Evolutionary conservation across 2,797 vertebrate species (phyloP), one percentile per base, ranked within the genome.

Genomic region (Epinephelus coioides): DNA sequence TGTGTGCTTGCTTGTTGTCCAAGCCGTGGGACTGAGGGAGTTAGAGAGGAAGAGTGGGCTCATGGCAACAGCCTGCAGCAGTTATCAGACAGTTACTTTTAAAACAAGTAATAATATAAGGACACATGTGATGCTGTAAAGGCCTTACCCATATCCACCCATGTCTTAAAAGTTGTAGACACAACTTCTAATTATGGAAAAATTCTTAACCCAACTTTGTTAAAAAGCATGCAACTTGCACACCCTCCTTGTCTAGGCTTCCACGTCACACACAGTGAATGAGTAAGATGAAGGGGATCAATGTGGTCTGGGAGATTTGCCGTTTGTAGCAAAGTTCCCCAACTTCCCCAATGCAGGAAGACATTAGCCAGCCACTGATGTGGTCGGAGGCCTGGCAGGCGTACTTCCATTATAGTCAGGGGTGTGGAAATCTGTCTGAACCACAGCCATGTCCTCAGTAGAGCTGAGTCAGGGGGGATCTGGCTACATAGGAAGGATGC

Each of bases 361-460:
- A 79, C 75, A 83, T 90, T 86, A 86, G 67, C 4, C 54, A 63
- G 73, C 40, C 64, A 70, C 56, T 90, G 86, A 91, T 92, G 91
- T 90, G 91, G 91, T 89, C 2, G 1, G 61, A 75, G 54, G 79
- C 49, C 55, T 89, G 85, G 81, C 69, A 75, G 82, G 38, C 40
- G 1, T 62, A 47, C n/a, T 17, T 78, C 46, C 12, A 49, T 83
- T 88, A 55, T 70, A 80, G 61, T 81, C 66, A 21, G 61, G 76
- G 54, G 65, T 80, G 79, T 87, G 71, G 81, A 74, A 75, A 66
- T 79, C 60, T 30, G 60, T 70, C 50, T 76, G 43, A 43, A 81
- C 89, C 84, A 73, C 88, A 79, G 55, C 66, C 61, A 73, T 64
- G 57, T 78, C 66, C 79, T 76, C 55, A 62, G 54, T 13, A 69